phyloP scores from a whole-genome alignment of 2,888 invertebrate species.

The Psylliodes chrysocephalus region DNA sequence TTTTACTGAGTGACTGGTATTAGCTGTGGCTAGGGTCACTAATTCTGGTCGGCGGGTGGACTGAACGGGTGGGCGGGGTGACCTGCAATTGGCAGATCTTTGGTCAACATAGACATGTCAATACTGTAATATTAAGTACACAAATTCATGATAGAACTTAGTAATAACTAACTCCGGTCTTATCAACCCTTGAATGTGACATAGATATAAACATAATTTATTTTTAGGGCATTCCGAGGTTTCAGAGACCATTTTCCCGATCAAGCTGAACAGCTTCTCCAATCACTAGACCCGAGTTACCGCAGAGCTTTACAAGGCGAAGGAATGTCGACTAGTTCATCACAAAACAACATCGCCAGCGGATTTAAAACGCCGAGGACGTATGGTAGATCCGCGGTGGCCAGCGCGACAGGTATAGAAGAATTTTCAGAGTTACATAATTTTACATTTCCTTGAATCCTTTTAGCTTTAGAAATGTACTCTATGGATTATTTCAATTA shows the following conservation, averaged over 20 bases:
- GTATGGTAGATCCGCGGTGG: constrained; percentile 59
- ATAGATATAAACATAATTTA: too few species aligned
- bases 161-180: too few species aligned
- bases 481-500: constrained; percentile 2
- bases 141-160: too few species aligned
- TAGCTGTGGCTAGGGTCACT: too few species aligned
- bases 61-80: too few species aligned
- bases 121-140: too few species aligned
- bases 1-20: too few species aligned
- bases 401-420: constrained; percentile 64
- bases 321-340: constrained; percentile 69
- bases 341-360: constrained; percentile 66
- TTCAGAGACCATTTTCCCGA: constrained; percentile 92
- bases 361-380: constrained; percentile 61
- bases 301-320: constrained; percentile 71
- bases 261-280: constrained; percentile 85
- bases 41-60: too few species aligned
- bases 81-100: too few species aligned
- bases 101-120: too few species aligned
- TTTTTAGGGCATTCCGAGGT: constrained; percentile 84
- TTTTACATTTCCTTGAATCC: background rate
- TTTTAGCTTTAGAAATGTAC: constrained; percentile 10
- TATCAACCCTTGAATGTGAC: too few species aligned
- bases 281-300: constrained; percentile 82
- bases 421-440: background rate